Percentiles rank a stretch among this genome's conserved stretches.
phyloP scores from a whole-genome alignment of 2,888 invertebrate genomes.

The Eueremaeus valkanovi region DNA sequence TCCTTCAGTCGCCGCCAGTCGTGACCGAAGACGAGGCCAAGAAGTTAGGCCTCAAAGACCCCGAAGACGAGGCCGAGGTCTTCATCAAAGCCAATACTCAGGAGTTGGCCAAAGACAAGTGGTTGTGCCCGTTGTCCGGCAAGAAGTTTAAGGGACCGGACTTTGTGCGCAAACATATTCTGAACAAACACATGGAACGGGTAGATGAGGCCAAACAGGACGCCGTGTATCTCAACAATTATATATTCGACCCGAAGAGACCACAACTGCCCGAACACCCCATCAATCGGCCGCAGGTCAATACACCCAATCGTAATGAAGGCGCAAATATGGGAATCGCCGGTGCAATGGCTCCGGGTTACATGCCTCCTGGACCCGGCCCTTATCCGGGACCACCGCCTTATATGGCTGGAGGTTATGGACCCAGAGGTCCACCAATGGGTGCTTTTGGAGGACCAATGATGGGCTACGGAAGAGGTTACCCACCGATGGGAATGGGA shows the following conservation, averaged over 20 bases:
- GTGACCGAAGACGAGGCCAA: constrained; percentile 70
- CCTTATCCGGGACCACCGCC: constrained; percentile 36
- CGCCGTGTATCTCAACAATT: constrained; percentile 96
- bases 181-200: constrained; percentile 94
- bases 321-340: not conserved
- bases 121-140: constrained; percentile 96
- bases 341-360: constrained; percentile 15
- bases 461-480: constrained; percentile 42
- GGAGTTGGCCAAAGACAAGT: constrained; percentile 94
- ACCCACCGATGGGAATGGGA: constrained; percentile 33
- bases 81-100: constrained; percentile 94
- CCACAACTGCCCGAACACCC: constrained; percentile 87
- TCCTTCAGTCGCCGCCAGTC: constrained; percentile 71
- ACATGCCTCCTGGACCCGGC: constrained; percentile 38
- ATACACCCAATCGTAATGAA: not conserved
- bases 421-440: constrained; percentile 36
- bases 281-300: constrained; percentile 55
- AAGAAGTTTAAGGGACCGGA: constrained; percentile 99
- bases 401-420: constrained; percentile 18
- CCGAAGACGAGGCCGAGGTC: constrained; percentile 77
- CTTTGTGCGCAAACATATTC: constrained; percentile 96
- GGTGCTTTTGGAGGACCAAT: constrained; percentile 43
- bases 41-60: constrained; percentile 76
- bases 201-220: constrained; percentile 95
- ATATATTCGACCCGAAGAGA: constrained; percentile 83